Conservation (phyloP, 2,888 invertebrate species). For the Synanthedon formicaeformis region DNA sequence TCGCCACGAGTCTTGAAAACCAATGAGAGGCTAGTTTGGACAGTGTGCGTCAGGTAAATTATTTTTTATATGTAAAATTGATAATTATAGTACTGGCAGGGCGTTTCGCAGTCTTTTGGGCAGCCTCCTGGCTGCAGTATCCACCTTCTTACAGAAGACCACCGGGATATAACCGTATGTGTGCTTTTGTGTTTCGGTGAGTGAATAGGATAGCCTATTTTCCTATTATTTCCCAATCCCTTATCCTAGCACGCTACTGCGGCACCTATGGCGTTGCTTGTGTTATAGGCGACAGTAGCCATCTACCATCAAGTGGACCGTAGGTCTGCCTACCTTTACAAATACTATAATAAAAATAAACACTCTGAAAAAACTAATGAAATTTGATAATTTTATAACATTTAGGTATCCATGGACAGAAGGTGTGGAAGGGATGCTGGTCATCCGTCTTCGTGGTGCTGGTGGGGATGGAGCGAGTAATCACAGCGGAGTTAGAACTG, state of each 20-base stretch:
- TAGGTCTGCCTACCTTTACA: background rate
- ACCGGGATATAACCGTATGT: too few species aligned
- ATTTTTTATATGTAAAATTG: constrained; percentile 1
- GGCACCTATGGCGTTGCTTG: too few species aligned
- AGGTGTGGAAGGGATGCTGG: constrained; percentile 63
- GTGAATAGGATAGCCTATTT: too few species aligned
- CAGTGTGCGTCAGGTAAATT: constrained; percentile 68
- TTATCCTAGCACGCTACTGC: too few species aligned
- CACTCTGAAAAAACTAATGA: too few species aligned
- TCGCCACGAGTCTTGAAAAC: constrained; percentile 43
- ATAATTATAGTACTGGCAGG: background rate
- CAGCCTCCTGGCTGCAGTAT: too few species aligned
- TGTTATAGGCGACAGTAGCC: too few species aligned
- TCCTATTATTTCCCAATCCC: too few species aligned
- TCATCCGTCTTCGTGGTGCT: constrained; percentile 48
- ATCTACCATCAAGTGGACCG: background rate
- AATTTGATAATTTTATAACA: too few species aligned
- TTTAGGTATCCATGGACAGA: constrained; percentile 57
- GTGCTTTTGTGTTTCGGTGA: background rate
- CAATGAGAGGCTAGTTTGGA: constrained; percentile 56
- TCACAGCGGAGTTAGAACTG: constrained; percentile 33
- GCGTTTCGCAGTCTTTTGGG: too few species aligned
- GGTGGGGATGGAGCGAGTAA: constrained; percentile 8
- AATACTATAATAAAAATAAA: too few species aligned
- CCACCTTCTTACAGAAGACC: too few species aligned